Evolutionary conservation across 2,888 invertebrate genomes (phyloP).

Genomic region (Serrognathus titanus): DNA sequence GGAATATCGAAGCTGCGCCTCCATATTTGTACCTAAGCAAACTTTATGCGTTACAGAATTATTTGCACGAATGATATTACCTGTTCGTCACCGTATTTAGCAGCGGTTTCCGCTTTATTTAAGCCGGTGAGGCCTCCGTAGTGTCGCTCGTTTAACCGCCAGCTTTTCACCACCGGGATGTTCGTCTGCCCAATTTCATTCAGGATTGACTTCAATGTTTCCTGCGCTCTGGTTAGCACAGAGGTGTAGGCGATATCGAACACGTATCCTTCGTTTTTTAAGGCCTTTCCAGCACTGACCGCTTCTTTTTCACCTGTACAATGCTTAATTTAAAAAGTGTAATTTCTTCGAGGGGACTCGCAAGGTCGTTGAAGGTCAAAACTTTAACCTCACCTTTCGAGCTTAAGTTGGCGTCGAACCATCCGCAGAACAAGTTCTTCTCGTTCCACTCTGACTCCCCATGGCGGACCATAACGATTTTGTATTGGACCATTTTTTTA

Average conservation of each 20-base stretch:
- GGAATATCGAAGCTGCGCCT: constrained; percentile 81
- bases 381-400: constrained; percentile 51
- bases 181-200: constrained; percentile 57
- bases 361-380: constrained; percentile 33
- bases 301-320: constrained; percentile 58
- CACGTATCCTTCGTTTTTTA: constrained; percentile 56
- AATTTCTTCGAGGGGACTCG: constrained; percentile 17
- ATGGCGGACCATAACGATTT: constrained; percentile 62
- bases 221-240: constrained; percentile 60
- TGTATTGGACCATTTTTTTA: constrained; percentile 48
- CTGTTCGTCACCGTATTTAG: constrained; percentile 64
- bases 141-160: constrained; percentile 64
- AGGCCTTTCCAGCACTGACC: constrained; percentile 57
- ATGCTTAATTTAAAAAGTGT: background rate
- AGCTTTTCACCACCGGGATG: constrained; percentile 56
- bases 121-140: constrained; percentile 66
- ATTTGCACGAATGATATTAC: constrained; percentile 34
- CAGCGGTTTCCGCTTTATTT: constrained; percentile 65
- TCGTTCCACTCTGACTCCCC: constrained; percentile 66
- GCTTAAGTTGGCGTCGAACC: constrained; percentile 60
- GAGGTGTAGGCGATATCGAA: constrained; percentile 64
- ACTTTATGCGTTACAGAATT: too few relatives aligned
- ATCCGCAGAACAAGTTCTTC: constrained; percentile 61
- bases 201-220: constrained; percentile 56
- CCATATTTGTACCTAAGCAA: constrained; percentile 58